Evolutionary conservation across 2,888 invertebrate species (phyloP).

Genomic region (Tubiluchus corallicola): DNA sequence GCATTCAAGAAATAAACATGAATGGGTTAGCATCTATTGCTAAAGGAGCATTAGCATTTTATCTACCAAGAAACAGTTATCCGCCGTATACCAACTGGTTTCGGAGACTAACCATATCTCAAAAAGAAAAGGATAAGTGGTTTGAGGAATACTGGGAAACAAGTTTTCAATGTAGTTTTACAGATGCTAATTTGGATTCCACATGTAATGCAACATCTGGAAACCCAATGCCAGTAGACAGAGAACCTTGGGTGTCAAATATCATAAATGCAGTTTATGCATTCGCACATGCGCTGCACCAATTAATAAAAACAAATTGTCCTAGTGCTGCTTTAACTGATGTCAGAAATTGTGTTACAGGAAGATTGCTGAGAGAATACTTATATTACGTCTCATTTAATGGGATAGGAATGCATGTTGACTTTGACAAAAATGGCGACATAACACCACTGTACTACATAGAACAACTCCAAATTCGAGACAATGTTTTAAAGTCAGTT

Average conservation of each 20-base stretch:
- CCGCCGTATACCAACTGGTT: too few species aligned
- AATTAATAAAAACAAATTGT: neutral
- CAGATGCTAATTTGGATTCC: neutral
- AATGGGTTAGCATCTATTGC: too few species aligned
- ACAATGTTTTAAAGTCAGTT: too few species aligned
- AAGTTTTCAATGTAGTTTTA: neutral
- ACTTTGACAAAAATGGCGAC: slow-evolving; percentile 3
- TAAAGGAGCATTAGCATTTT: too few species aligned
- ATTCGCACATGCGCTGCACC: neutral
- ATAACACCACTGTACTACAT: neutral
- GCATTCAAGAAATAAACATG: too few species aligned
- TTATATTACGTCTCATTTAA: neutral
- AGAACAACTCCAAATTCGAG: neutral
- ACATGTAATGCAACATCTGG: neutral
- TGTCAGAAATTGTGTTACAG: too few species aligned
- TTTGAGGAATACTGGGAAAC: neutral
- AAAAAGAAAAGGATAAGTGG: too few species aligned
- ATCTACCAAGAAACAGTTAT: too few species aligned
- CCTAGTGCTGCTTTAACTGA: too few species aligned
- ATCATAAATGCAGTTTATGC: neutral
- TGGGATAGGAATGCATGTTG: neutral
- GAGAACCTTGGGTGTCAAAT: neutral
- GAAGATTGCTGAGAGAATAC: neutral
- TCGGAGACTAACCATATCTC: too few species aligned
- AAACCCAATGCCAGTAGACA: neutral